phyloP scores from a whole-genome alignment of 2,113 vertebrate species.

The Xenopus laevis region DNA sequence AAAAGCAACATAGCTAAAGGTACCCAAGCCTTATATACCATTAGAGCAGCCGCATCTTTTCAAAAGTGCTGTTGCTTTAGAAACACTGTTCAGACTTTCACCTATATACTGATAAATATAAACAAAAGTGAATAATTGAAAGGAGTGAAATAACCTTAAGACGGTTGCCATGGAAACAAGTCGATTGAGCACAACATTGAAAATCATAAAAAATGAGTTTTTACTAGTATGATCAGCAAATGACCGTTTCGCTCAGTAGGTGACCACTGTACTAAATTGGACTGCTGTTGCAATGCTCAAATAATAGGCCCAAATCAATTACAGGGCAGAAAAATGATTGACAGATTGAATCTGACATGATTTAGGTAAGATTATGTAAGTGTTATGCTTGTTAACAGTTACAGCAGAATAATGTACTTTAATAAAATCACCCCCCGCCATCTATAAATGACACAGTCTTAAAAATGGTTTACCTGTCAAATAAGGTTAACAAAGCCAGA shows the following conservation, averaged over 20 bases:
- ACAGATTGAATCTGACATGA: no score
- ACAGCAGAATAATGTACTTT: no score
- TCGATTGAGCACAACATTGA: not conserved
- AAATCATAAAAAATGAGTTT: not conserved
- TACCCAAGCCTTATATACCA: not conserved
- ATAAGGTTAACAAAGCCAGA: no score
- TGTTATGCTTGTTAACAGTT: no score
- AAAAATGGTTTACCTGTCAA: no score
- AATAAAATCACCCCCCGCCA: no score
- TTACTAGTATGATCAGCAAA: not conserved
- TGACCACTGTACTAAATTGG: no score
- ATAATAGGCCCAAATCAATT: no score
- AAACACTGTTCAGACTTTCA: conserved; percentile 9
- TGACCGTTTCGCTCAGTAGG: not conserved
- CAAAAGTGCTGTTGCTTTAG: conserved; percentile 8
- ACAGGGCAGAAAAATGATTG: no score
- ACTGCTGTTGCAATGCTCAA: no score
- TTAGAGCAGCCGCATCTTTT: not conserved
- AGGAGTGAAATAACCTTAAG: not conserved
- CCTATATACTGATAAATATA: not conserved
- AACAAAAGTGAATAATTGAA: conserved; percentile 12
- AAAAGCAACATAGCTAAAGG: not conserved
- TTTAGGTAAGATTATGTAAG: no score
- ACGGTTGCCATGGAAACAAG: conserved; percentile 17
- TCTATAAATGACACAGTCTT: no score